These are phyloP conservation scores for Harmothoe impar DNA, from an alignment of 2,888 invertebrate species.

Conservation along the genomic window DNA sequence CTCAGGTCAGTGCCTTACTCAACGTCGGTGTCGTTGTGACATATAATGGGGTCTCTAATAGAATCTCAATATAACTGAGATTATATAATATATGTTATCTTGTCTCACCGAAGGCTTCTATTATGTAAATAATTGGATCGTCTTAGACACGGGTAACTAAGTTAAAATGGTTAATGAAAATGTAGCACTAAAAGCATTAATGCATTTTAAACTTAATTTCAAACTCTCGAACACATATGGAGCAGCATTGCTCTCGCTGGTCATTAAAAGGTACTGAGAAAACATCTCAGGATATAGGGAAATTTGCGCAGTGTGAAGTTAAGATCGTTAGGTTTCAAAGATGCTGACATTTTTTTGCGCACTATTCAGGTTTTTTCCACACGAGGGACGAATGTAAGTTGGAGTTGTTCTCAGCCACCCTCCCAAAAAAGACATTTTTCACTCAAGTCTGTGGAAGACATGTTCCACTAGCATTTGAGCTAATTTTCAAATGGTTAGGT, in stretches of 20 bases:
- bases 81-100: too few species aligned
- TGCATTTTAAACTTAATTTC: too few species aligned
- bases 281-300: background rate
- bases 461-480: background rate
- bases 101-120: too few species aligned
- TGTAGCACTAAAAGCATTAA: too few species aligned
- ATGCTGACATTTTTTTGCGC: constrained; percentile 26
- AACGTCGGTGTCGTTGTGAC: constrained; percentile 35
- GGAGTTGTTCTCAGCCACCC: constrained; percentile 39
- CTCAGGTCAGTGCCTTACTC: constrained; percentile 56
- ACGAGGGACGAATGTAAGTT: constrained; percentile 62
- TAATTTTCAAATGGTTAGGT: background rate
- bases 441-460: background rate
- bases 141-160: too few species aligned
- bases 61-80: too few species aligned
- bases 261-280: too few species aligned
- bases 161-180: too few species aligned
- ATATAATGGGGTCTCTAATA: background rate
- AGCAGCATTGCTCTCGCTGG: too few species aligned
- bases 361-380: constrained; percentile 56
- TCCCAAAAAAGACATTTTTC: background rate
- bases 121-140: too few species aligned
- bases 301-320: background rate
- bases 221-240: too few species aligned
- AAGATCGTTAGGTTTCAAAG: background rate